Percentiles rank a stretch among this genome's conserved stretches.
phyloP scores from a whole-genome alignment of 1,140 invertebrate genomes.

The Heliconius hewitsoni region DNA sequence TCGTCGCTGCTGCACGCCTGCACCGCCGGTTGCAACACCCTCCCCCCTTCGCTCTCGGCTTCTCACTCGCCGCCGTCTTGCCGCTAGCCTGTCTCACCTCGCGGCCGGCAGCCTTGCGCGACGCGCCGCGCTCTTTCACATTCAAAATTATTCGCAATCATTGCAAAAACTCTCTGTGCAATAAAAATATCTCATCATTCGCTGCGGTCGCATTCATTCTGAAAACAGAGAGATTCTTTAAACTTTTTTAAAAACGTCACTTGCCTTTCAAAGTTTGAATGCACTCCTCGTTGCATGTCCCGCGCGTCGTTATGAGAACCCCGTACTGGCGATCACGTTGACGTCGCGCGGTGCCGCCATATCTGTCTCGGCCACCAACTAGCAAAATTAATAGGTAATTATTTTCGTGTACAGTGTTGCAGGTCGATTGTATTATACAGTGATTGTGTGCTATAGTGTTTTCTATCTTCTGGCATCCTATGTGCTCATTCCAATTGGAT shows the following conservation, averaged over 20 bases:
- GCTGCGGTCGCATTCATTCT: slow-evolving; percentile 69
- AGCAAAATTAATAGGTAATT: slow-evolving; percentile 82
- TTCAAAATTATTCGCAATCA: slow-evolving; percentile 81
- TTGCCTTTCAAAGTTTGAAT: slow-evolving; percentile 80
- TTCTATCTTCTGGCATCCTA: slow-evolving; percentile 55
- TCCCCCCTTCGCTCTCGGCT: slow-evolving; percentile 77
- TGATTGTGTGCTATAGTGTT: slow-evolving; percentile 72
- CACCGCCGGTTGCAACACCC: slow-evolving; percentile 79
- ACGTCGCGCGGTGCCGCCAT: slow-evolving; percentile 84
- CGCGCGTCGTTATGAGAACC: slow-evolving; percentile 89
- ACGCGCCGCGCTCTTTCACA: slow-evolving; percentile 80
- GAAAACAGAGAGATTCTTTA: slow-evolving; percentile 70
- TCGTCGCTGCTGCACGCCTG: slow-evolving; percentile 79
- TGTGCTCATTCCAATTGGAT: slow-evolving; percentile 73
- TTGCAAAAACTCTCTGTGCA: slow-evolving; percentile 80
- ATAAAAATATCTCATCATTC: slow-evolving; percentile 71
- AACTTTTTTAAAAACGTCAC: slow-evolving; percentile 65
- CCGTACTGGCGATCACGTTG: slow-evolving; percentile 89
- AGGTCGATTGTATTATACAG: slow-evolving; percentile 62
- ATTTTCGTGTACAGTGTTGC: slow-evolving; percentile 76
- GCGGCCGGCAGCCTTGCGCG: slow-evolving; percentile 80
- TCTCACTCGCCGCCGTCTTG: slow-evolving; percentile 79
- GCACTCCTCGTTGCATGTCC: slow-evolving; percentile 83
- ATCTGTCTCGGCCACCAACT: slow-evolving; percentile 87
- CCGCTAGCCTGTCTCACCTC: slow-evolving; percentile 79